phyloP scores from a whole-genome alignment of 1,140 invertebrate genomes.

The fruit fly (Drosophila melanogaster) region Release_6_plus_ISO1_MT NT_033777.3:27427001-27427500 shows the following conservation, averaged over 20 bases:
- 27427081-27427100: conserved; percentile 69
- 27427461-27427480: background rate
- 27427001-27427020: background rate
- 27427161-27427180: conserved; percentile 67
- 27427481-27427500: conserved; percentile 3
- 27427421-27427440: conserved; percentile 7
- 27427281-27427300: conserved; percentile 71
- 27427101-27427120: conserved; percentile 81
- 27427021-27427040: conserved; percentile 13
- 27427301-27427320: conserved; percentile 62
- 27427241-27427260: conserved; percentile 10
- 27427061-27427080: background rate
- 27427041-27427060: background rate
- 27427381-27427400: conserved; percentile 83
- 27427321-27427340: conserved; percentile 63
- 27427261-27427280: conserved; percentile 72
- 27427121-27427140: conserved; percentile 76
- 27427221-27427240: background rate
- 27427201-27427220: conserved; percentile 16
- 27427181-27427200: conserved; percentile 51
- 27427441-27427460: conserved; percentile 23
- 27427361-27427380: conserved; percentile 73
- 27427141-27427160: conserved; percentile 81
- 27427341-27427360: conserved; percentile 67
- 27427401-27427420: conserved; percentile 69